These are phyloP conservation scores for Chlorops oryzae DNA, from an alignment of 1,140 invertebrate species.

Conservation along the genomic window DNA sequence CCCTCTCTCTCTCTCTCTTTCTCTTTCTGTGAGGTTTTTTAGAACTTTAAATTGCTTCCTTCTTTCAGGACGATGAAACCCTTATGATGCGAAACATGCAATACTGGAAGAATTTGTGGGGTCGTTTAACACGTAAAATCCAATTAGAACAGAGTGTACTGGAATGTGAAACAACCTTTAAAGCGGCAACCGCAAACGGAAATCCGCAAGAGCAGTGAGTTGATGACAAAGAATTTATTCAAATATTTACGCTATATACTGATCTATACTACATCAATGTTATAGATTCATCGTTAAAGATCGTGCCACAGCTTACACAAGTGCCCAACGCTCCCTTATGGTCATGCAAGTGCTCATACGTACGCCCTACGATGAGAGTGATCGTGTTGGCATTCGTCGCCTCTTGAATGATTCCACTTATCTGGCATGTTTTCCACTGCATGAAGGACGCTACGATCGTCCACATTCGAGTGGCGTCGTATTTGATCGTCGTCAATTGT, in stretches of 20 bases:
- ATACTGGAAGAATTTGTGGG: constrained; percentile 52
- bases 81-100: constrained; percentile 54
- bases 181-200: constrained; percentile 65
- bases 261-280: constrained; percentile 9
- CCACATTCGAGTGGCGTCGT: constrained; percentile 59
- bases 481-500: constrained; percentile 72
- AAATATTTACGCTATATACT: constrained; percentile 2
- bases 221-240: background rate
- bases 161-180: constrained; percentile 73
- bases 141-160: constrained; percentile 62
- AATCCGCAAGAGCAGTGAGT: constrained; percentile 77
- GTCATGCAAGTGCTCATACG: constrained; percentile 90
- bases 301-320: constrained; percentile 75
- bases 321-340: constrained; percentile 80
- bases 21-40: too few species aligned
- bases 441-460: constrained; percentile 77
- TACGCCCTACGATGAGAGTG: constrained; percentile 68
- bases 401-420: constrained; percentile 83
- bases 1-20: too few species aligned
- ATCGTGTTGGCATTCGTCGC: constrained; percentile 73
- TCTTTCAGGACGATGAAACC: constrained; percentile 56
- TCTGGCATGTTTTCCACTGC: constrained; percentile 80
- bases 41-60: background rate
- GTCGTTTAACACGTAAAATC: constrained; percentile 53
- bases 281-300: constrained; percentile 84